phyloP scores from a whole-genome alignment of 2,113 vertebrate genomes.

The Casuarius casuarius region DNA sequence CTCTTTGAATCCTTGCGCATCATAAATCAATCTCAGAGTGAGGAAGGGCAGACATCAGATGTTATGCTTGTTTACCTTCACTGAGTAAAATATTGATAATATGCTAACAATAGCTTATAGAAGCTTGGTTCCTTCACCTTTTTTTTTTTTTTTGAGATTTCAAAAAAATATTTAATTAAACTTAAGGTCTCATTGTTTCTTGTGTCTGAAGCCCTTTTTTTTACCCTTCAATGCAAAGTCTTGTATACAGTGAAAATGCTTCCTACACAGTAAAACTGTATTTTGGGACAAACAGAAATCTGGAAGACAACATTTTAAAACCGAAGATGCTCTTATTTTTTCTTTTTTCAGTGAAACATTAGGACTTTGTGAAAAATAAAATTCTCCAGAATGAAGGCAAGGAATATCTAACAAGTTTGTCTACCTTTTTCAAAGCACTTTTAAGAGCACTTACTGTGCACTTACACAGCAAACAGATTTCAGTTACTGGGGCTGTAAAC shows the following conservation, averaged over 20 bases:
- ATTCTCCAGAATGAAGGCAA: background rate
- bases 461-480: background rate
- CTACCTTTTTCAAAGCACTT: background rate
- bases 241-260: background rate
- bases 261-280: background rate
- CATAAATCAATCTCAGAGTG: background rate
- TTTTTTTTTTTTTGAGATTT: background rate
- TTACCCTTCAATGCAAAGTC: background rate
- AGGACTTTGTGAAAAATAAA: background rate
- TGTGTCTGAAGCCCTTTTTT: background rate
- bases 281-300: background rate
- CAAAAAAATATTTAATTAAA: background rate
- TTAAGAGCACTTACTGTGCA: background rate
- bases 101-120: background rate
- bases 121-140: background rate
- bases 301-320: background rate
- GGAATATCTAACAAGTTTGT: background rate
- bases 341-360: background rate
- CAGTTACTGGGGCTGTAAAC: background rate
- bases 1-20: background rate
- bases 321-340: background rate
- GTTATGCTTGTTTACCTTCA: background rate
- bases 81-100: background rate
- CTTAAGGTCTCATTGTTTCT: background rate
- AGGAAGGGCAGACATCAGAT: background rate